phyloP scores from a whole-genome alignment of 2,888 invertebrate species.

The Drosophila leonis region DNA sequence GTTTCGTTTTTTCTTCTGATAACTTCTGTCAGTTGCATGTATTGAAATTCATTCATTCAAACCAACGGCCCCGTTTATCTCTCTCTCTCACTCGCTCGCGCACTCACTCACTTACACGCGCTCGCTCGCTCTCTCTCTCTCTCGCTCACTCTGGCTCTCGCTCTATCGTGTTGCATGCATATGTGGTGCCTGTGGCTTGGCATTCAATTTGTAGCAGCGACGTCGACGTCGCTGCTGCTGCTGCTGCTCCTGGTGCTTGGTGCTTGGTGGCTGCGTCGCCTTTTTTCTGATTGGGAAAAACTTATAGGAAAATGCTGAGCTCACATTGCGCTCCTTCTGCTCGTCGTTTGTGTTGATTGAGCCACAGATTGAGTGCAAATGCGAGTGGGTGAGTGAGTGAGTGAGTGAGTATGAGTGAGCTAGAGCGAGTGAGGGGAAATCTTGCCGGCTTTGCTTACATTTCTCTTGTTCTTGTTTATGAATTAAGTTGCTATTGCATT shows the following conservation, averaged over 20 bases:
- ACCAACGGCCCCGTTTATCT: slow-evolving; percentile 44
- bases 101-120: slow-evolving; percentile 21
- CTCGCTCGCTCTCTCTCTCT: slow-evolving; percentile 35
- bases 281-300: slow-evolving; percentile 80
- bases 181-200: slow-evolving; percentile 50
- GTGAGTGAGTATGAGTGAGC: slow-evolving; percentile 12
- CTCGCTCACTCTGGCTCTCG: slow-evolving; percentile 30
- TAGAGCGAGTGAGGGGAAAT: slow-evolving; percentile 35
- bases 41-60: slow-evolving; percentile 82
- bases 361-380: slow-evolving; percentile 70
- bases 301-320: slow-evolving; percentile 75
- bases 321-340: slow-evolving; percentile 41
- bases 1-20: slow-evolving; percentile 43
- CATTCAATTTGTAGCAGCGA: slow-evolving; percentile 58
- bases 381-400: slow-evolving; percentile 7
- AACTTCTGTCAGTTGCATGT: slow-evolving; percentile 81
- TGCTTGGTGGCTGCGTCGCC: slow-evolving; percentile 57
- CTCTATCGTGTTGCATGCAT: slow-evolving; percentile 47
- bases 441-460: slow-evolving; percentile 35
- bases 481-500: slow-evolving; percentile 41
- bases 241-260: slow-evolving; percentile 22
- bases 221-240: slow-evolving; percentile 35
- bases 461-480: slow-evolving; percentile 42
- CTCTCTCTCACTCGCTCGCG: slow-evolving; percentile 31
- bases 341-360: slow-evolving; percentile 59